Conservation (phyloP, 2,113 vertebrate genomes). For the Struthio camelus region DNA sequence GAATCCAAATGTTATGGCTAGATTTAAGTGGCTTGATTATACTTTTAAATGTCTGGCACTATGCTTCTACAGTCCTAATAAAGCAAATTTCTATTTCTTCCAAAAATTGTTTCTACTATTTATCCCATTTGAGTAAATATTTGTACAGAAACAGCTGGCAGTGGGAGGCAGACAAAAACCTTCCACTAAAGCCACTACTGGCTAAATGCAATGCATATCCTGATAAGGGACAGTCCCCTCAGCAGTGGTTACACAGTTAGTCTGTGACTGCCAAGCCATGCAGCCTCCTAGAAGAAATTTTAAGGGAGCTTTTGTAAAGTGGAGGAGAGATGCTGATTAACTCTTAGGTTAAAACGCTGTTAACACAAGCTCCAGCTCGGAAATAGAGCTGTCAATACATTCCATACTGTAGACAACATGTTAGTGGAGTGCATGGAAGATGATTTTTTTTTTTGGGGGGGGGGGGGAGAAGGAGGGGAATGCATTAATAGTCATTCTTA, state of each 20-base stretch:
- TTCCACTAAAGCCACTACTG: background rate
- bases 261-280: background rate
- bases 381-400: background rate
- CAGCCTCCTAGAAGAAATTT: background rate
- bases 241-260: background rate
- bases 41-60: constrained; percentile 19
- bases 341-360: background rate
- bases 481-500: background rate
- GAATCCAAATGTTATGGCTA: constrained; percentile 59
- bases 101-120: constrained; percentile 4
- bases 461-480: too few species aligned
- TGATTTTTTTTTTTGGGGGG: too few species aligned
- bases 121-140: constrained; percentile 35
- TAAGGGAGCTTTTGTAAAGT: background rate
- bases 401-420: background rate
- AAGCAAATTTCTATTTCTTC: constrained; percentile 16
- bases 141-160: background rate
- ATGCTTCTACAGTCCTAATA: background rate
- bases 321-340: background rate
- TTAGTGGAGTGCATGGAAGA: background rate
- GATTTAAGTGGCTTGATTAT: constrained; percentile 42
- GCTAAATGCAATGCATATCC: background rate
- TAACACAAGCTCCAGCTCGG: background rate
- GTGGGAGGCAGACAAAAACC: background rate
- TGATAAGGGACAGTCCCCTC: background rate